A percentile compares a stretch with the other conserved stretches of the same genome.
These are phyloP conservation scores for Agonum fuliginosum DNA, from an alignment of 2,888 invertebrate genomes.

Conservation along the genomic window DNA sequence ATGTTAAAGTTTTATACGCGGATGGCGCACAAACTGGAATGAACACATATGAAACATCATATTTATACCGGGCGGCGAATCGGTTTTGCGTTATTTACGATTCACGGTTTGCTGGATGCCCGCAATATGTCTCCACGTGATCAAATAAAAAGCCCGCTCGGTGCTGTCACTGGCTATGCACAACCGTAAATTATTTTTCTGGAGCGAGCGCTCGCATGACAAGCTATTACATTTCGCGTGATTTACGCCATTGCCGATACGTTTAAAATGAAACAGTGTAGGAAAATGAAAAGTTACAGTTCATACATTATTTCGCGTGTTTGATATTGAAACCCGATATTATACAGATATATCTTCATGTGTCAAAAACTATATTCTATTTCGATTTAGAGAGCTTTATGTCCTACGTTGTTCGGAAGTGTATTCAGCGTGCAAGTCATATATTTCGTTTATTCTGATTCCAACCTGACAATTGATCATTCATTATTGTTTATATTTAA, in stretches of 20 bases:
- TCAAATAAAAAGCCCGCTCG: conserved; percentile 63
- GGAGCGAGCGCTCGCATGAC: conserved; percentile 56
- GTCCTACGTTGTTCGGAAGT: conserved; percentile 17
- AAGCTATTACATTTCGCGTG: conserved; percentile 60
- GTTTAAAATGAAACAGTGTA: conserved; percentile 60
- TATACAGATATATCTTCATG: conserved; percentile 60
- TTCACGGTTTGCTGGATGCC: conserved; percentile 62
- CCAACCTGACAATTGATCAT: not conserved
- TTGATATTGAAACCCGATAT: conserved; percentile 60
- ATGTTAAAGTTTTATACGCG: conserved; percentile 48
- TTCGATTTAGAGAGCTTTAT: conserved; percentile 45
- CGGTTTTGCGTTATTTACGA: conserved; percentile 63
- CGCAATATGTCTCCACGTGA: conserved; percentile 63
- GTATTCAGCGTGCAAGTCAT: not conserved
- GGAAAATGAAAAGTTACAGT: conserved; percentile 60
- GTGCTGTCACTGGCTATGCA: conserved; percentile 60
- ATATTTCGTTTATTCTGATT: not conserved
- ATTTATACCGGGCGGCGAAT: conserved; percentile 59
- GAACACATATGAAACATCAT: conserved; percentile 60
- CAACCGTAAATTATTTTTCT: conserved; percentile 63
- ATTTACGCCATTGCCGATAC: conserved; percentile 60
- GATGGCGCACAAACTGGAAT: conserved; percentile 44
- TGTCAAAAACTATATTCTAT: conserved; percentile 59
- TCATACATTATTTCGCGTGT: conserved; percentile 60
- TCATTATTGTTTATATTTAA: not conserved